A percentile compares a stretch with the other conserved stretches of the same genome.
Conservation (phyloP, 1,140 invertebrate genomes). For the Anoplolepis gracilipes region DNA sequence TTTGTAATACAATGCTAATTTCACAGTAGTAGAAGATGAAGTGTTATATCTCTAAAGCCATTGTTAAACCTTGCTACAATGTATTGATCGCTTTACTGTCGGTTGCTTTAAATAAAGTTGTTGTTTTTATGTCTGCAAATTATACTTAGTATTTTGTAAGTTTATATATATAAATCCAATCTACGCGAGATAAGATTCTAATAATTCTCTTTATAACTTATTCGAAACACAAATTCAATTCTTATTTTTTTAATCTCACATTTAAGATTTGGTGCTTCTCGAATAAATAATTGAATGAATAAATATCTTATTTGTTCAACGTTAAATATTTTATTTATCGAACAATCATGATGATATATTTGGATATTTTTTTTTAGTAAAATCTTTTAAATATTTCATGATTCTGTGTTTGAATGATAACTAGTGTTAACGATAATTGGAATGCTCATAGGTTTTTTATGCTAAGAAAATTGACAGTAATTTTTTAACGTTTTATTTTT, state of each 20-base stretch:
- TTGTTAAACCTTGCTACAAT: conserved; percentile 54
- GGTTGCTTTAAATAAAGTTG: conserved; percentile 57
- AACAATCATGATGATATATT: not conserved
- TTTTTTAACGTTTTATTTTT: not conserved
- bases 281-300: not conserved
- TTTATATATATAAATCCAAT: not conserved
- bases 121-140: conserved; percentile 57
- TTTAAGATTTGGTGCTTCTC: not conserved
- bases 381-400: not conserved
- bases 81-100: conserved; percentile 54
- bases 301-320: not conserved
- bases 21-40: conserved; percentile 23
- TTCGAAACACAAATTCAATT: conserved; percentile 6
- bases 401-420: not conserved
- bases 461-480: not conserved
- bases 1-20: conserved; percentile 28
- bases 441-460: not conserved
- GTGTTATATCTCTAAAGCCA: conserved; percentile 49
- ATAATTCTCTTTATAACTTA: conserved; percentile 12
- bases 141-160: conserved; percentile 44
- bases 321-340: not conserved
- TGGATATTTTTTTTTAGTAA: not conserved
- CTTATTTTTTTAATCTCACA: not conserved
- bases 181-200: not conserved
- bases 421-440: not conserved